These are phyloP conservation scores for Ganaspis sp. DNA, from an alignment of 1,140 invertebrate species.

Conservation along the genomic window DNA sequence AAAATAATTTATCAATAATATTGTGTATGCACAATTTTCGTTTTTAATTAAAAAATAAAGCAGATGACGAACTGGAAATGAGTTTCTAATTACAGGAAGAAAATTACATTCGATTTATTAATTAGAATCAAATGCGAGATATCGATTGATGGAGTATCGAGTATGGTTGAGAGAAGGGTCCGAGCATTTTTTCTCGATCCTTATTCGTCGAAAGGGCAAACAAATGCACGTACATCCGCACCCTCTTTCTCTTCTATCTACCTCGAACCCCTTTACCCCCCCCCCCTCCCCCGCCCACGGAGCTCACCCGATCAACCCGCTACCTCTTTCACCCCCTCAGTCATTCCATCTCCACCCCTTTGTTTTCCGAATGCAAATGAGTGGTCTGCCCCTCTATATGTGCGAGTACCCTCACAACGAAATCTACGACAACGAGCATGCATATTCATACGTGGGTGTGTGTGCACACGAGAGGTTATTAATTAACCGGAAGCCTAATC, in stretches of 20 bases:
- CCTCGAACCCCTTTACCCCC: slow-evolving; percentile 33
- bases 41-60: slow-evolving; percentile 3
- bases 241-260: slow-evolving; percentile 29
- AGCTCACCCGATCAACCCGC: background rate
- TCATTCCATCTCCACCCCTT: slow-evolving; percentile 64
- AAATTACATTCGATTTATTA: slow-evolving; percentile 27
- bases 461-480: slow-evolving; percentile 76
- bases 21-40: slow-evolving; percentile 1
- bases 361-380: slow-evolving; percentile 76
- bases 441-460: slow-evolving; percentile 74
- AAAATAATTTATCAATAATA: background rate
- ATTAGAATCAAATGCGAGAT: background rate
- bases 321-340: slow-evolving; percentile 40
- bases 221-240: slow-evolving; percentile 36
- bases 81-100: background rate
- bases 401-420: slow-evolving; percentile 63
- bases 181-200: background rate
- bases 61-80: background rate
- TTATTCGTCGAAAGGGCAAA: slow-evolving; percentile 22
- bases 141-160: slow-evolving; percentile 1
- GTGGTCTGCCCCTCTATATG: slow-evolving; percentile 61
- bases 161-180: background rate
- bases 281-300: slow-evolving; percentile 36
- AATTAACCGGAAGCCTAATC: slow-evolving; percentile 77
- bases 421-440: slow-evolving; percentile 71